A percentile compares a stretch with the other conserved stretches of the same genome.
Conservation (phyloP, 2,797 vertebrate species). For the Danio choprae region DNA sequence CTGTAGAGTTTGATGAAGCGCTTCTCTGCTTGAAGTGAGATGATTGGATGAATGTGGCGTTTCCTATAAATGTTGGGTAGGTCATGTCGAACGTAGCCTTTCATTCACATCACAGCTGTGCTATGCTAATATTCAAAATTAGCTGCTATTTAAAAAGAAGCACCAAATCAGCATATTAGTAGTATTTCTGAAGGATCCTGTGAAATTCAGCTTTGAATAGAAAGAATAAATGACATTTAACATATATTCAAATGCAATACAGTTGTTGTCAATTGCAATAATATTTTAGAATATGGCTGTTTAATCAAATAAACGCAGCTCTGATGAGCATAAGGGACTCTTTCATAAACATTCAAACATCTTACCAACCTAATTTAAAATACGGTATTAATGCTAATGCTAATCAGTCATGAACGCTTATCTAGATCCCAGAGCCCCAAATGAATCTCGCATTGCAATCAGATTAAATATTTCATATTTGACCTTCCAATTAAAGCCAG, state of each 20-base stretch:
- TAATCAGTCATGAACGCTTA: background rate
- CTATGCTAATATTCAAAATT: background rate
- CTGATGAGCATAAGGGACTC: background rate
- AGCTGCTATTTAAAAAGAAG: background rate
- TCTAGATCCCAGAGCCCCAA: slow-evolving; percentile 5
- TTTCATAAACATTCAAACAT: background rate
- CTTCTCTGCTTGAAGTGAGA: background rate
- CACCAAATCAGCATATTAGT: background rate
- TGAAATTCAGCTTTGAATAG: background rate
- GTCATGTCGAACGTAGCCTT: background rate
- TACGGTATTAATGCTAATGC: no score
- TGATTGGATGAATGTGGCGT: background rate
- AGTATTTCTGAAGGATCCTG: background rate
- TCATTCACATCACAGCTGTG: background rate
- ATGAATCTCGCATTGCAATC: background rate
- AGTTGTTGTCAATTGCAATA: background rate
- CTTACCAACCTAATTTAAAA: no score
- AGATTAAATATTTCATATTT: slow-evolving; percentile 15
- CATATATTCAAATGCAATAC: background rate
- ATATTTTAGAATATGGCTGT: background rate
- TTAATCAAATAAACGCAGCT: background rate
- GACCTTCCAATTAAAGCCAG: background rate
- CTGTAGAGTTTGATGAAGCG: background rate
- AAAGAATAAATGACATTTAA: background rate
- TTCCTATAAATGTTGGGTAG: background rate